A percentile compares a stretch with the other conserved stretches of the same genome.
phyloP scores from a whole-genome alignment of 2,113 vertebrate genomes.

The Mastomys natalensis region DNA sequence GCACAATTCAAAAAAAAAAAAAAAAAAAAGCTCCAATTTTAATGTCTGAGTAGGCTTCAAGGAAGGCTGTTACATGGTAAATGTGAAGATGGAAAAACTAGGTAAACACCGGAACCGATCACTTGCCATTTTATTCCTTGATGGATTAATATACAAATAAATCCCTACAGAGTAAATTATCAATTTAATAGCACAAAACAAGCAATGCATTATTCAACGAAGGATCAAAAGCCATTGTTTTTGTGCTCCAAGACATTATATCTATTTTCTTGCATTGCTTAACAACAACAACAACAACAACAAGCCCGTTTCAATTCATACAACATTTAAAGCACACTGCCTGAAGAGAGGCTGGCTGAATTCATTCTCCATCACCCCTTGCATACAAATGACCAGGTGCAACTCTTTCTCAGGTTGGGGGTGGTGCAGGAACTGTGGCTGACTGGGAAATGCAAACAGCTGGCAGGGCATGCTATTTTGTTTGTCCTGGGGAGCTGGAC shows the following conservation, averaged over 20 bases:
- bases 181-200: slow-evolving; percentile 42
- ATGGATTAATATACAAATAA: slow-evolving; percentile 34
- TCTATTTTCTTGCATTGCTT: background rate
- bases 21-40: background rate
- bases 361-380: fast-evolving
- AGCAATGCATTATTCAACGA: slow-evolving; percentile 5
- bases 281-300: background rate
- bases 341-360: background rate
- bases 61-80: background rate
- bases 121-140: background rate
- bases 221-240: slow-evolving; percentile 10
- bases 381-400: slow-evolving; percentile 28
- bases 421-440: background rate
- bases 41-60: slow-evolving; percentile 31
- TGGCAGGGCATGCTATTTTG: background rate
- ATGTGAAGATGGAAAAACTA: background rate
- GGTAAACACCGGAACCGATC: background rate
- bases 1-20: background rate
- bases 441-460: background rate
- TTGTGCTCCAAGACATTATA: background rate
- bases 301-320: background rate
- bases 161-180: background rate
- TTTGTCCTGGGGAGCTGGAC: background rate
- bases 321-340: background rate
- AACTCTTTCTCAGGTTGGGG: background rate